Base-by-base conservation (phyloP, 2,797 vertebrate species). In the Spinibarbus caldwelli region DNA sequence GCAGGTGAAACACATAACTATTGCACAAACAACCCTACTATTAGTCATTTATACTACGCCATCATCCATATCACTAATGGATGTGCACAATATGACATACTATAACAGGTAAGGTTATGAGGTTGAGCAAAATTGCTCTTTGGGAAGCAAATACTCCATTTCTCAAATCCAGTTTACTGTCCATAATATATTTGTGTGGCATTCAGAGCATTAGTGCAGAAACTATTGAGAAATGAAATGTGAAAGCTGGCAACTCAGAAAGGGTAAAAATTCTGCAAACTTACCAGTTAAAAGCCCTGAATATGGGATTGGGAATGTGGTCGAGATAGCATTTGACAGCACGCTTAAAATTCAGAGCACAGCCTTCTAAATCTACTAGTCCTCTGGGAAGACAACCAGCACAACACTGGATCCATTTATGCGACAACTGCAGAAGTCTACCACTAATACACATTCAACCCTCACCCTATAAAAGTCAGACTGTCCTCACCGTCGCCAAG, bases 351-450 rank as follows among this genome's bases (percentile, higher is more conserved):
- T 90, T 86, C 89, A 83, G 76, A 73, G 54, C 82, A 86, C 84
- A 79, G 76, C 67, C 59, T 49, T 66, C 62, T 45, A 85, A 86
- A 86, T 73, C 73, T 67, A 80, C 82, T 47, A 75, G 80, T 89
- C 79, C 81, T 88, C 85, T 52, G 78, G 71, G 81, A 87, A 81
- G 86, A 86, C 82, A 78, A 87, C 49, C 83, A 79, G 54, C 59
- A 78, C 82, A 89, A 88, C 86, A 90, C 36, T 83, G 47, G 54
- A 62, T 59, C 85, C 64, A 87, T 85, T 85, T 85, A 85, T 85
- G 57, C 43, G 67, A 85, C 84, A 80, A 80, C 77, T 79, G 77
- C 84, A 80, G 77, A 72, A 78, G 54, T 73, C 80, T 41, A 73
- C 9, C 68, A 62, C 31, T 64, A 73, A 67, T 54, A 52, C 59